Evolutionary conservation across 2,797 vertebrate species (phyloP).

Genomic region (Eulemur mongoz): DNA sequence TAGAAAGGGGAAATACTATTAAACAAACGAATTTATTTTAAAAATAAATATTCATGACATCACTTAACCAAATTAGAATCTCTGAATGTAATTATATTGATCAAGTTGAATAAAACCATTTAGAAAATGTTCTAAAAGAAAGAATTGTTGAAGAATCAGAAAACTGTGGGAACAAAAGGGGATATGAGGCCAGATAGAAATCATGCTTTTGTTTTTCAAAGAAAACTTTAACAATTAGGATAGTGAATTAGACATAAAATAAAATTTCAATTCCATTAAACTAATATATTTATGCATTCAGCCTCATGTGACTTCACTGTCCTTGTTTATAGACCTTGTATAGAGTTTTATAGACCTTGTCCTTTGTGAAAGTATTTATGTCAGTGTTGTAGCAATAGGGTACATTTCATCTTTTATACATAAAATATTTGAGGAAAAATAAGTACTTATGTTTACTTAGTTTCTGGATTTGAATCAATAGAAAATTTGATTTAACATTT

Average conservation of each 20-base stretch:
- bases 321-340: not conserved
- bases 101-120: not conserved
- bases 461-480: not conserved
- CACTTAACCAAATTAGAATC: not conserved
- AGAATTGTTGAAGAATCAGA: conserved; percentile 7
- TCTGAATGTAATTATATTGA: not conserved
- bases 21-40: not conserved
- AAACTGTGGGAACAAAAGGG: not conserved
- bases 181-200: not conserved
- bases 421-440: not conserved
- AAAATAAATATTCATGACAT: conserved; percentile 35
- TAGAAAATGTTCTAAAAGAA: not conserved
- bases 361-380: not conserved
- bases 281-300: not conserved
- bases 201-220: not conserved
- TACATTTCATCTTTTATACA: not conserved
- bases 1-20: not conserved
- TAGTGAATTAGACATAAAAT: not conserved
- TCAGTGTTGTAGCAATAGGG: not conserved
- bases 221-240: not conserved
- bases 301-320: not conserved
- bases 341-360: not conserved
- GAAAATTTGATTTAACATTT: not conserved
- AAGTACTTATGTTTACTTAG: not conserved
- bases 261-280: not conserved